Conservation (phyloP, 2,113 vertebrate species). For the Zosterops borbonicus region DNA sequence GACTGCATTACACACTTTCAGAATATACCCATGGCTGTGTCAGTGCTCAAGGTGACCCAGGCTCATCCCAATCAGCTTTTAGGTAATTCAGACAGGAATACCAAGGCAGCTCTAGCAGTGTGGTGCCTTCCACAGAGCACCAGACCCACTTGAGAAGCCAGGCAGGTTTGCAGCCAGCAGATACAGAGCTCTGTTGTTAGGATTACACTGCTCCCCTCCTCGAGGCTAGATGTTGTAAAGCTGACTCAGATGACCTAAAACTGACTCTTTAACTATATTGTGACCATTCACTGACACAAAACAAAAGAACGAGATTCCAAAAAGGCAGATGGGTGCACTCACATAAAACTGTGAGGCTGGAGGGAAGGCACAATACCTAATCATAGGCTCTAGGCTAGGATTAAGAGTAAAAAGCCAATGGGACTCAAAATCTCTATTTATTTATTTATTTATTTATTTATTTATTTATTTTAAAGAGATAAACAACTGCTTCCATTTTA, state of each 20-base stretch:
- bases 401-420: not conserved
- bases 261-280: not conserved
- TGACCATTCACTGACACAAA: not conserved
- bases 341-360: not conserved
- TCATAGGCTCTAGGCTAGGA: not conserved
- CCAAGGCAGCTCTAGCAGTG: not conserved
- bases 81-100: not conserved
- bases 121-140: rapidly evolving
- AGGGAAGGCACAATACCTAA: not conserved
- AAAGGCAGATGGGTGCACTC: not conserved
- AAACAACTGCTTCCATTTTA: not conserved
- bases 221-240: not conserved
- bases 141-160: not conserved
- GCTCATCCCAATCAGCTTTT: not conserved
- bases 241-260: not conserved
- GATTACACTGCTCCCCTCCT: not conserved
- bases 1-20: not conserved
- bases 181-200: not conserved
- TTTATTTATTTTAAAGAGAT: not conserved
- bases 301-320: not conserved
- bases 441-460: not conserved
- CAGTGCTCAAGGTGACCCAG: not conserved
- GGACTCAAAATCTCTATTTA: not conserved
- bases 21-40: not conserved
- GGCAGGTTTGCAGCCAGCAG: not conserved